phyloP scores from a whole-genome alignment of 2,888 invertebrate genomes.

The Drosophila trichaetosa region DNA sequence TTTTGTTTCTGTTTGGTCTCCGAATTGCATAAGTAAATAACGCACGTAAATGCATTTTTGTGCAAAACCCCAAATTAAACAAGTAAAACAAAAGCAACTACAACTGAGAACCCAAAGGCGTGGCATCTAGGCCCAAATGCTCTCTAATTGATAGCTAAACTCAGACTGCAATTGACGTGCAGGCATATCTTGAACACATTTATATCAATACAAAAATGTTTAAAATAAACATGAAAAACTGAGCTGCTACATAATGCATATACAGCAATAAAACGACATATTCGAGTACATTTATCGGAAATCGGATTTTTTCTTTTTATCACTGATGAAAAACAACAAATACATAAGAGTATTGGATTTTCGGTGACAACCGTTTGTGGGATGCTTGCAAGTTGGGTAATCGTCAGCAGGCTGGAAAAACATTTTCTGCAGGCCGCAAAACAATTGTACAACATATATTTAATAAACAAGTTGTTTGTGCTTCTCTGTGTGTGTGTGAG shows the following conservation, averaged over 20 bases:
- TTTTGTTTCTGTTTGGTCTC: conserved; percentile 8
- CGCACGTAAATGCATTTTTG: conserved; percentile 74
- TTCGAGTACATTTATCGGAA: not conserved
- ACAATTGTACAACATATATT: conserved; percentile 71
- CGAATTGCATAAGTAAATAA: conserved; percentile 72
- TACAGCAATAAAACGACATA: not conserved
- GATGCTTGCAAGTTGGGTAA: not conserved
- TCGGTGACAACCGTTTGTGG: conserved; percentile 1
- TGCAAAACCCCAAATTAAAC: conserved; percentile 51
- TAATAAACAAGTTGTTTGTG: conserved; percentile 65
- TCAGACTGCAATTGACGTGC: not conserved
- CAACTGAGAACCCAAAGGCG: not conserved
- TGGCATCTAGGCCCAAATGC: conserved; percentile 24
- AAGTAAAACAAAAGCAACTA: conserved; percentile 32
- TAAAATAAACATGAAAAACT: not conserved
- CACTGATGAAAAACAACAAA: not conserved
- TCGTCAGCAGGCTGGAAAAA: conserved; percentile 40
- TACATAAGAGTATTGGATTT: conserved; percentile 11
- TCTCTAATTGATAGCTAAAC: conserved; percentile 21
- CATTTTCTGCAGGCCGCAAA: conserved; percentile 61
- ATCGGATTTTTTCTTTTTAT: not conserved
- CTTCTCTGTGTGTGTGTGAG: conserved; percentile 11
- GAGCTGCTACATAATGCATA: not conserved
- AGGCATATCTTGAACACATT: not conserved
- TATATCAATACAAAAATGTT: not conserved